These are phyloP conservation scores for Sepiola atlantica DNA, from an alignment of 2,888 invertebrate genomes.

Conservation along the genomic window DNA sequence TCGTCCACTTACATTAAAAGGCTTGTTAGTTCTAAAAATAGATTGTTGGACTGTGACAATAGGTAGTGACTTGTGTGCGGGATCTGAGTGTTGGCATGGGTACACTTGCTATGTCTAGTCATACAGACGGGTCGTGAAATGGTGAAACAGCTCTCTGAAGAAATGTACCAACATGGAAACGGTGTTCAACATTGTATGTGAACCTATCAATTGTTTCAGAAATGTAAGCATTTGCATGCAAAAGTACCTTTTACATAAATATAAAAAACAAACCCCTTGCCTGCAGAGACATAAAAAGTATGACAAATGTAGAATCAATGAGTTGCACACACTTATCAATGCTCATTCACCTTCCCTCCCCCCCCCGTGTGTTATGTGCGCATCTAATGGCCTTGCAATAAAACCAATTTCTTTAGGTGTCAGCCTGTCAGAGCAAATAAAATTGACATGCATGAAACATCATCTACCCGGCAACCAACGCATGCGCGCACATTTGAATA, in stretches of 20 bases:
- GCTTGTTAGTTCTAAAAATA: no score
- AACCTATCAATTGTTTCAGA: neutral
- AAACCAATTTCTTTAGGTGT: neutral
- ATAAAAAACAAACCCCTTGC: neutral
- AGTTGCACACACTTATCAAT: neutral
- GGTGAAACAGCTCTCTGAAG: no score
- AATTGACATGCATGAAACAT: neutral
- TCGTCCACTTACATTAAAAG: no score
- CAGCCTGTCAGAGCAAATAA: neutral
- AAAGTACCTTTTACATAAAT: neutral
- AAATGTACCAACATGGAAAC: no score
- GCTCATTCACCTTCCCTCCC: no score
- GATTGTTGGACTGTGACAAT: no score
- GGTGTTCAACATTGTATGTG: no score
- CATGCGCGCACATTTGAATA: neutral
- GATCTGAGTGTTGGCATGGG: no score
- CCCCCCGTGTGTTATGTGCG: neutral
- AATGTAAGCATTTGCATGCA: neutral
- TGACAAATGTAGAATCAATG: neutral
- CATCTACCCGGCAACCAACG: neutral
- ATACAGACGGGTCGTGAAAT: no score
- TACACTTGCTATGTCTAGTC: no score
- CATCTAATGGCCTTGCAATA: neutral
- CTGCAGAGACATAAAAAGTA: neutral
- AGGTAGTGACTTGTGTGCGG: no score